Percentiles rank a stretch among this genome's conserved stretches.
Evolutionary conservation across 2,113 vertebrate species (phyloP).

Genomic region (Labeo rohita): DNA sequence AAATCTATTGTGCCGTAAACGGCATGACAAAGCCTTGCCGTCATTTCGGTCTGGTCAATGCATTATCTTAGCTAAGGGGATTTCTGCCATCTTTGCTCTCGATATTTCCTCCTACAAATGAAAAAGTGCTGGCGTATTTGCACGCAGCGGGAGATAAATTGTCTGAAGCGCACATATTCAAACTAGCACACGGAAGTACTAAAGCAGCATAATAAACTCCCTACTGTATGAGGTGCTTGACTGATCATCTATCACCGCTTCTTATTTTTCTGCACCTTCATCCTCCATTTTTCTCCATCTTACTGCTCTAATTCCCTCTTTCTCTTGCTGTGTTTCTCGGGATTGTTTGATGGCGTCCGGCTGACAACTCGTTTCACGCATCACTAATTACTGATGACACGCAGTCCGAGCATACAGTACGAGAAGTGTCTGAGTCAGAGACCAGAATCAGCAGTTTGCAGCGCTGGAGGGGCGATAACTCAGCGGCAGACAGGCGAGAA

Average conservation of each 20-base stretch:
- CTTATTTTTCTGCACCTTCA: conserved; percentile 40
- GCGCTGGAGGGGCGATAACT: conserved; percentile 29
- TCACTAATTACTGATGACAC: conserved; percentile 60
- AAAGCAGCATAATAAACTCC: conserved; percentile 24
- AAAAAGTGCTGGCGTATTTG: conserved; percentile 32
- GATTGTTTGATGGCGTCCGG: conserved; percentile 48
- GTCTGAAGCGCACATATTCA: conserved; percentile 27
- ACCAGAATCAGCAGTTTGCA: conserved; percentile 51
- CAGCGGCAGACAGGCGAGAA: conserved; percentile 37
- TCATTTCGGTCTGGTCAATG: background rate
- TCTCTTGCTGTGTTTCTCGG: background rate
- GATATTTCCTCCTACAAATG: conserved; percentile 37
- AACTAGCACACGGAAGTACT: conserved; percentile 17
- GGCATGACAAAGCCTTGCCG: background rate
- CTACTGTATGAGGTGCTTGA: conserved; percentile 34
- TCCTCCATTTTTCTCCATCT: conserved; percentile 36
- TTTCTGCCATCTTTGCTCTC: conserved; percentile 30
- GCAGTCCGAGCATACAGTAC: conserved; percentile 38
- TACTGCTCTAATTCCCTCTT: conserved; percentile 29
- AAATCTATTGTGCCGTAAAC: background rate
- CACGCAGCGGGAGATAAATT: conserved; percentile 30
- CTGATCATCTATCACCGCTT: conserved; percentile 50
- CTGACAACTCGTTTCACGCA: conserved; percentile 62
- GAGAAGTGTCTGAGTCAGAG: conserved; percentile 48
- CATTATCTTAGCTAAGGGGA: conserved; percentile 26